Conservation (phyloP, 1,140 invertebrate genomes). For the Trichonephila clavata region DNA sequence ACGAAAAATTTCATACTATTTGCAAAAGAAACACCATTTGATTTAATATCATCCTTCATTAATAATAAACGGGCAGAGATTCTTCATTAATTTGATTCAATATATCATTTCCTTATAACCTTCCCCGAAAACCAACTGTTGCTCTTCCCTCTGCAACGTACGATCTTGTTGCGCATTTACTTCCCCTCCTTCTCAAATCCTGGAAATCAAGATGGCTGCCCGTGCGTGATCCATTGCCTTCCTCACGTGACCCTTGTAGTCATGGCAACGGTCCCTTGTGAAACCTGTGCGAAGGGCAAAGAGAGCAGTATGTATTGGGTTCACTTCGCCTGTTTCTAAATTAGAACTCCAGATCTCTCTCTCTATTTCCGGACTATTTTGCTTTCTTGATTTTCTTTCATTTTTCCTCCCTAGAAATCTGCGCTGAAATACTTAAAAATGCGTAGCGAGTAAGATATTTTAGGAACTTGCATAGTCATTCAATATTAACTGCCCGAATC, state of each 20-base stretch:
- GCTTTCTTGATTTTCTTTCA: no score
- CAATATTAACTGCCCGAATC: neutral
- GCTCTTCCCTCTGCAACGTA: neutral
- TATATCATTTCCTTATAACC: neutral
- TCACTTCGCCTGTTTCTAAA: neutral
- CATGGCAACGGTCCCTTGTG: slow-evolving; percentile 15
- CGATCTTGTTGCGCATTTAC: neutral
- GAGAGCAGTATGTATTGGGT: neutral
- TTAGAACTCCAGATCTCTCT: neutral
- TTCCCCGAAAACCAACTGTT: slow-evolving; percentile 40
- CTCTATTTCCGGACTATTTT: no score
- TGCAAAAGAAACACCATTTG: no score
- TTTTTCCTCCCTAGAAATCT: no score
- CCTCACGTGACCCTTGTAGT: slow-evolving; percentile 8
- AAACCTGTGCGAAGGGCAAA: neutral
- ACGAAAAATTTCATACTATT: no score
- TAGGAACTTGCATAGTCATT: neutral
- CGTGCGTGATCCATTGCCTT: neutral
- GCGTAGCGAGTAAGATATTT: no score
- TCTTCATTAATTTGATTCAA: no score
- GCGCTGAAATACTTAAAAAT: no score
- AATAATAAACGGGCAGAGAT: no score
- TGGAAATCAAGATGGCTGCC: slow-evolving; percentile 13
- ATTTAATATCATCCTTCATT: no score
- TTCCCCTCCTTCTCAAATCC: neutral